Conservation (phyloP, 2,797 vertebrate species). For the Morus bassanus region DNA sequence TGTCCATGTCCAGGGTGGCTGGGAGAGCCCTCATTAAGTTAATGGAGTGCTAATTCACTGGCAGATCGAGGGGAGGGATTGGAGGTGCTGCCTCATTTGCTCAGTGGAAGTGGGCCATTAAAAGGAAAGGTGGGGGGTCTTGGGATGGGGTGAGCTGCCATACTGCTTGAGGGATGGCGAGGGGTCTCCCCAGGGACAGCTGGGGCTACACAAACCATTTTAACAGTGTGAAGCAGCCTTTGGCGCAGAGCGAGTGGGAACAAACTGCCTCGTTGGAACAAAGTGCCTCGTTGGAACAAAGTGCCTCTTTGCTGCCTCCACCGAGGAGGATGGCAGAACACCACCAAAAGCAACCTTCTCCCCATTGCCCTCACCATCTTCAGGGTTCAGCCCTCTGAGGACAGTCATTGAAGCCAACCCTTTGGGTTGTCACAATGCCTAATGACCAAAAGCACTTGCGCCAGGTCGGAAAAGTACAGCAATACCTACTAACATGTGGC, state of each 20-base stretch:
- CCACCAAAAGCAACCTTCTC: neutral
- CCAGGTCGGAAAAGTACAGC: neutral
- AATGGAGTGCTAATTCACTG: conserved; percentile 71
- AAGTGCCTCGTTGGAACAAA: too few species aligned
- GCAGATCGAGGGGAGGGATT: conserved; percentile 52
- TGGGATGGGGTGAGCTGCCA: neutral
- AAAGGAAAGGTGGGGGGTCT: conserved; percentile 23
- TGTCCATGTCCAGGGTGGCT: neutral
- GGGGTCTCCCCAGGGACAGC: neutral
- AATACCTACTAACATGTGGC: fast-evolving
- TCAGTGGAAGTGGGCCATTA: conserved; percentile 43
- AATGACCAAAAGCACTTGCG: fast-evolving
- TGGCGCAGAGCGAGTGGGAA: fast-evolving
- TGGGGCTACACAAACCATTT: neutral
- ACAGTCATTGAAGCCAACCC: fast-evolving
- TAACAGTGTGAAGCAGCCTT: fast-evolving
- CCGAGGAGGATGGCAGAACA: fast-evolving
- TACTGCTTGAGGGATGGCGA: neutral
- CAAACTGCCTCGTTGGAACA: neutral
- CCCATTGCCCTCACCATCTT: neutral
- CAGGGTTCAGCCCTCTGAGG: fast-evolving
- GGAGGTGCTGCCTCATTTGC: conserved; percentile 50
- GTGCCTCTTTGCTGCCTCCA: fast-evolving
- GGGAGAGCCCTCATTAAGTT: conserved; percentile 64
- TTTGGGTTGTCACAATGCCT: neutral